Base-by-base conservation (phyloP, 2,113 vertebrate genomes). In the Lophochroa leadbeateri region DNA sequence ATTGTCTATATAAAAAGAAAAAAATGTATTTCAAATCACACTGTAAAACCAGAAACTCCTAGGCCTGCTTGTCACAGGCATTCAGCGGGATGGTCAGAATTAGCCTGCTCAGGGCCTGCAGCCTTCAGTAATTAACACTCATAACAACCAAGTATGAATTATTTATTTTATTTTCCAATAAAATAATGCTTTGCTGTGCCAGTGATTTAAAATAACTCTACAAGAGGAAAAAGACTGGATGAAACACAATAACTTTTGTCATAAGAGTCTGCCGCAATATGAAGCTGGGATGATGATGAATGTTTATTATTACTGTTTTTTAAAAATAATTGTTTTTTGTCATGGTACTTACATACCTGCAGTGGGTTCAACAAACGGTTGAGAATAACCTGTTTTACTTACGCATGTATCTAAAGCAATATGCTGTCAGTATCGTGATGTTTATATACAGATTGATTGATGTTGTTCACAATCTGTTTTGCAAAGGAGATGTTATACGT, bases 271-370 rank as follows among this genome's bases (percentile, higher is more conserved):
- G 44, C 41, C 76, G 24, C 71, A 79, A 10, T 71, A 9, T 47
- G 44, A 90, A 69, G 27, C 35, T 33, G 10, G 25, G 10, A 28
- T n/a, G 71, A n/a, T 58, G 17, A 80, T 43, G 44, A 74, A 35
- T 20, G 17, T 9, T 46, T 18, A 7, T 27, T 58, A 70, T 63
- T 17, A 25, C 57, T 29, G 14, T 58, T 50, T 55, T 92, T 31
- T 65, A 55, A 37, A 13, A 80, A 13, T 69, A 46, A 74, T 29
- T 63, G 31, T 4, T 75, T 78, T 91, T 91, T 94, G 37, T 81
- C 21, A 4, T 19, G 13, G 5, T 60, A 7, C 20, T 82, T 82
- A 5, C 0, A 0, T 53, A 43, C 44, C 10, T 80, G 67, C 28
- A 23, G 58, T 69, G 31, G 33, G 37, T 53, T 94, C 79, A 80